Evolutionary conservation across 2,113 vertebrate genomes (phyloP).

Genomic region (Istiophorus platypterus): DNA sequence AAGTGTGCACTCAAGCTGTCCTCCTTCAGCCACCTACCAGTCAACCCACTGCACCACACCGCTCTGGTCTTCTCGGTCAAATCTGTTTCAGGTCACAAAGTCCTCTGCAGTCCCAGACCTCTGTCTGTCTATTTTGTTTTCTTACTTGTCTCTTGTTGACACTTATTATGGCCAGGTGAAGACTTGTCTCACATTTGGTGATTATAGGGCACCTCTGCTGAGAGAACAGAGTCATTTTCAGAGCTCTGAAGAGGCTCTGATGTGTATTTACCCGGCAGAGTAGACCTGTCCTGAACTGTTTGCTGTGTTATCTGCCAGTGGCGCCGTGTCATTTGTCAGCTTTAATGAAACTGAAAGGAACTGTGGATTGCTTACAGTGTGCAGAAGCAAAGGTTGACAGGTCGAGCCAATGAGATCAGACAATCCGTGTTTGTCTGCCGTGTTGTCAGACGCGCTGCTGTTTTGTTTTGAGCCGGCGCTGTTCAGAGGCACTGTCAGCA

Average conservation of each 20-base stretch:
- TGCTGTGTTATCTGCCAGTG: slow-evolving; percentile 58
- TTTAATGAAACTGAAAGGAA: slow-evolving; percentile 74
- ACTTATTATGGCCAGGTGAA: slow-evolving; percentile 45
- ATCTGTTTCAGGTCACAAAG: slow-evolving; percentile 60
- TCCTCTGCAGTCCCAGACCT: slow-evolving; percentile 37
- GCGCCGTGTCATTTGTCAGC: slow-evolving; percentile 73
- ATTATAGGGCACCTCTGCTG: slow-evolving; percentile 36
- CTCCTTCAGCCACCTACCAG: slow-evolving; percentile 51
- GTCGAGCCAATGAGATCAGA: slow-evolving; percentile 21
- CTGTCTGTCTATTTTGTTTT: slow-evolving; percentile 2
- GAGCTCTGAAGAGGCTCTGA: slow-evolving; percentile 46
- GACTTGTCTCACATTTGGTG: slow-evolving; percentile 35
- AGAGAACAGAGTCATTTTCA: slow-evolving; percentile 28
- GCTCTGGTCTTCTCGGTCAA: slow-evolving; percentile 22
- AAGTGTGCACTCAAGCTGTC: slow-evolving; percentile 58
- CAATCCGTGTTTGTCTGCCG: slow-evolving; percentile 56
- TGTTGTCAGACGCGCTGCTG: slow-evolving; percentile 31
- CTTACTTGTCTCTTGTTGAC: slow-evolving; percentile 30
- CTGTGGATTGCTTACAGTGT: slow-evolving; percentile 51
- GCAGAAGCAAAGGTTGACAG: slow-evolving; percentile 52
- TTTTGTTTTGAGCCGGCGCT: slow-evolving; percentile 52
- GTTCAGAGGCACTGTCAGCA: slow-evolving; percentile 69
- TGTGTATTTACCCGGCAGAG: slow-evolving; percentile 55
- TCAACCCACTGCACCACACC: slow-evolving; percentile 32
- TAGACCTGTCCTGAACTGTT: slow-evolving; percentile 39